Evolutionary conservation across 2,888 invertebrate genomes (phyloP).

Genomic region (Cerastis rubricosa): DNA sequence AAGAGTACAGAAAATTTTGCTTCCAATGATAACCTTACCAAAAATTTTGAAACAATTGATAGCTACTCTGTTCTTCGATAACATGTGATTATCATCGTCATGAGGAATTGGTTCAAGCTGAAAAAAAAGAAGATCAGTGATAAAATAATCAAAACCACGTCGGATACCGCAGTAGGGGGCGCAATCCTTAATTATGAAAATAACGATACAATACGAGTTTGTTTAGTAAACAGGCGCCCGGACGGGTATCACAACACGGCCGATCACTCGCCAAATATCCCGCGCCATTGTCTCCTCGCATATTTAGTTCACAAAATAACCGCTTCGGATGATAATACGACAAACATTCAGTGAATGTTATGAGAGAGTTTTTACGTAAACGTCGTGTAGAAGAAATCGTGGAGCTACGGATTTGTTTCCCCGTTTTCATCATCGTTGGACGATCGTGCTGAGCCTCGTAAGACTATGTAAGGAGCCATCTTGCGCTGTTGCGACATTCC

Average conservation of each 20-base stretch:
- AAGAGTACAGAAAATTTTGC: background rate
- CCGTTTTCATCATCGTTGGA: background rate
- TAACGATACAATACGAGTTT: conserved; percentile 69
- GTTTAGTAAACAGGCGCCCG: conserved; percentile 79
- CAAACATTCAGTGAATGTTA: conserved; percentile 32
- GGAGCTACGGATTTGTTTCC: background rate
- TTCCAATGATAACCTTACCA: conserved; percentile 13
- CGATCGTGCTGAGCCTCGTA: background rate
- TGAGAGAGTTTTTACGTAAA: conserved; percentile 11
- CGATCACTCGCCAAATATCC: conserved; percentile 76
- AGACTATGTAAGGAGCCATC: background rate
- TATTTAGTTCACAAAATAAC: conserved; percentile 43
- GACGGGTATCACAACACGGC: conserved; percentile 75
- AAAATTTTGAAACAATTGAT: background rate
- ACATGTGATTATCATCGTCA: background rate
- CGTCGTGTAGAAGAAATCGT: background rate
- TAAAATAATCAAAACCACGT: background rate
- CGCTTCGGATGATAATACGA: conserved; percentile 23
- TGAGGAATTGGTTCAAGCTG: conserved; percentile 15
- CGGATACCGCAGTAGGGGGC: conserved; percentile 67
- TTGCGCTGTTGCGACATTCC: background rate
- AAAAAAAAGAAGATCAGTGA: conserved; percentile 19
- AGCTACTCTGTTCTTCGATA: background rate
- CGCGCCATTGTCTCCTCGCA: conserved; percentile 63
- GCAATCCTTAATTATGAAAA: conserved; percentile 61